These are phyloP conservation scores for Cepaea hortensis DNA, from an alignment of 2,888 invertebrate species.

Conservation along the genomic window DNA sequence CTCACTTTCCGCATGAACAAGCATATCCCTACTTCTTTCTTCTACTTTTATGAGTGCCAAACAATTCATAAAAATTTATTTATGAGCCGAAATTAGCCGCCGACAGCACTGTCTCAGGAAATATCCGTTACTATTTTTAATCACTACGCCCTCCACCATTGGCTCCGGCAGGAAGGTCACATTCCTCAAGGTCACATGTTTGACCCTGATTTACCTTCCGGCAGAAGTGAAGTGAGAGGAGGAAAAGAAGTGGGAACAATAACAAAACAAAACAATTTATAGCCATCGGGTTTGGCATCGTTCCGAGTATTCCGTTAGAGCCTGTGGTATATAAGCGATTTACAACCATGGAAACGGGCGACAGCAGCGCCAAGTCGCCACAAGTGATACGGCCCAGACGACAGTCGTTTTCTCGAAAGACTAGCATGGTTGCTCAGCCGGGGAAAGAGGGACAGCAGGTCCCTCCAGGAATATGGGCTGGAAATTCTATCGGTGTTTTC, in stretches of 20 bases:
- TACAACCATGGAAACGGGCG: conserved; percentile 20
- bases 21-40: no score
- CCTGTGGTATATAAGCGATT: background rate
- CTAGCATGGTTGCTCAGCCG: conserved; percentile 65
- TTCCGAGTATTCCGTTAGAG: background rate
- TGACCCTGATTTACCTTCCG: conserved; percentile 18
- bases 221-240: background rate
- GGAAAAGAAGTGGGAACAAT: background rate
- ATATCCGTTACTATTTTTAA: no score
- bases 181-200: conserved; percentile 35
- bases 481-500: conserved; percentile 94
- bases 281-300: background rate
- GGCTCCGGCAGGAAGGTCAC: conserved; percentile 17
- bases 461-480: conserved; percentile 79
- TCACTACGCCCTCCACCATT: background rate
- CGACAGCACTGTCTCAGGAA: no score
- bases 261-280: background rate
- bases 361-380: background rate
- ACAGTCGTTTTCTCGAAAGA: conserved; percentile 50
- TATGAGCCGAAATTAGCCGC: no score
- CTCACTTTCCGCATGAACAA: no score
- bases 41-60: no score
- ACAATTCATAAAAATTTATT: no score
- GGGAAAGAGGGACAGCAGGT: conserved; percentile 76
- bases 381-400: conserved; percentile 1